Conservation (phyloP, 1,140 invertebrate species). For the Nomia melanderi region DNA sequence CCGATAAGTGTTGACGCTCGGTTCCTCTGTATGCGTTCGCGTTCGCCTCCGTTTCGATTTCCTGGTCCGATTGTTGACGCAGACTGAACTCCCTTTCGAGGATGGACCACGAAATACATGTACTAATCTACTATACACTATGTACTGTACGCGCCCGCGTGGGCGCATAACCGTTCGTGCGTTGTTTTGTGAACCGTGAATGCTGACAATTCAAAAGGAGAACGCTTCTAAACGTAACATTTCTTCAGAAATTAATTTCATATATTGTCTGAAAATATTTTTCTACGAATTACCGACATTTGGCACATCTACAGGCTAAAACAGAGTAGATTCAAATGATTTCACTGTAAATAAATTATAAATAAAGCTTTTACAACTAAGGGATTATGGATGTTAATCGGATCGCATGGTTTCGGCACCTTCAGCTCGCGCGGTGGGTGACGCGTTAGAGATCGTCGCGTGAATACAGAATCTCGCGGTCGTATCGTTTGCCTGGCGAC, state of each 20-base stretch:
- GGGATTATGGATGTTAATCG: background rate
- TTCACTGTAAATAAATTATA: conserved; percentile 2
- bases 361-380: conserved; percentile 1
- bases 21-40: background rate
- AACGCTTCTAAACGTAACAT: conserved; percentile 6
- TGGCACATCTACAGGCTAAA: conserved; percentile 5
- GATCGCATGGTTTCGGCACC: background rate
- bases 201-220: background rate
- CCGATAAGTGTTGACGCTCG: background rate
- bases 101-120: background rate
- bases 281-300: conserved; percentile 1
- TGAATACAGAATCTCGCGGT: no score
- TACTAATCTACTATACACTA: no score
- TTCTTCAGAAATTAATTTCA: conserved; percentile 4
- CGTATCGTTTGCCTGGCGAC: no score
- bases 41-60: background rate
- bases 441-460: no score
- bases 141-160: no score
- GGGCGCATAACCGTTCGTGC: no score
- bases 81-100: background rate
- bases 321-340: conserved; percentile 6
- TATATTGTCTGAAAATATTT: conserved; percentile 6
- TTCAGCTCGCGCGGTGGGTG: no score
- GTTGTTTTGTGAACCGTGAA: background rate
- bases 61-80: background rate